Evolutionary conservation across 2,888 invertebrate genomes (phyloP), one percentile per base, ranked within the genome.

Genomic region (Phytoseiulus persimilis): DNA sequence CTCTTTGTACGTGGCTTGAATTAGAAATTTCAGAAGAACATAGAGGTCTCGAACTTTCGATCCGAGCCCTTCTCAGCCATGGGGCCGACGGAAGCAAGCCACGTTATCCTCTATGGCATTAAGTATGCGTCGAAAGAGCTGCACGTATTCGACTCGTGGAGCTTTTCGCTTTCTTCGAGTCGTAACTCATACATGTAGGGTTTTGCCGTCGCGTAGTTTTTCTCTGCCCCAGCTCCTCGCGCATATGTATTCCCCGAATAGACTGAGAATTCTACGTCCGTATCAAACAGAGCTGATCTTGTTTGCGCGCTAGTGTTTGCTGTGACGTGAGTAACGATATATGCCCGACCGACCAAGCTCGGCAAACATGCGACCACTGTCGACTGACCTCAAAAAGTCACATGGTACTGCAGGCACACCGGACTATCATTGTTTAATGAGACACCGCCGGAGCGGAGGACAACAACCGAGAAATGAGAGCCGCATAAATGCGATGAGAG

Each of bases 1-100:
- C 65, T 65, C 65, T 65, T 65, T 65, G 65, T 65, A 65, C 65
- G 65, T 65, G 65, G 65, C 65, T 65, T 65, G 65, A 65, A 65
- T 65, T 65, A 65, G 65, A 65, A 65, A 65, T 65, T 23, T 65
- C 18, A 65, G 65, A 65, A 65, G 65, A 65, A 65, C 14, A 23
- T 65, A 28, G 65, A 23, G 14, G 65, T 14, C 65, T 65, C 65
- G 65, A 65, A 65, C 65, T 65, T 65, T 65, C 18, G 65, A 65
- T 23, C 18, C 65, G 65, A 65, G 65, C 65, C 65, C 65, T 65
- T 23, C 23, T 65, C 65, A 23, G 14, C 46, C 46, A 65, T 2
- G 65, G 18, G 9, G 65, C 5, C 65, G 65, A 65, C 65, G 11
- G 65, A 14, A 65, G 65, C 28, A 6, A 65, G 65, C 65, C 28